These are phyloP conservation scores for Heliconius nattereri DNA, from an alignment of 1,140 invertebrate species.

Conservation along the genomic window DNA sequence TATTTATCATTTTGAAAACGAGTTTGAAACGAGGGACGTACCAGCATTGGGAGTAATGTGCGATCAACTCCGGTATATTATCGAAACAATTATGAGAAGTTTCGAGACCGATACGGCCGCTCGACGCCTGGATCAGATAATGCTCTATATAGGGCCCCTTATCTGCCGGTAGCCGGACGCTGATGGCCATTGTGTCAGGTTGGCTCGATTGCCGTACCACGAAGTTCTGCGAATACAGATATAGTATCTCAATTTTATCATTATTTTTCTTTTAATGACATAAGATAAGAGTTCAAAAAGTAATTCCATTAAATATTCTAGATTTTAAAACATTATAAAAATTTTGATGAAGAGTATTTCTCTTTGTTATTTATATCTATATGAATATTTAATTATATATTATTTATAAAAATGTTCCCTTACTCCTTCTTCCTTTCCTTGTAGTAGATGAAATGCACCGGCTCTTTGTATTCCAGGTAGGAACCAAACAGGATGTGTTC, in stretches of 20 bases:
- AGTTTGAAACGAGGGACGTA: conserved; percentile 62
- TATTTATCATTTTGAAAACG: neutral
- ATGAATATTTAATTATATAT: no score
- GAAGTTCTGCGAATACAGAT: conserved; percentile 87
- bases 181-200: conserved; percentile 95
- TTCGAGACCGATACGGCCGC: conserved; percentile 91
- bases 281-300: no score
- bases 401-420: conserved; percentile 57
- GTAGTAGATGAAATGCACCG: conserved; percentile 94
- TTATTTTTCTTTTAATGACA: neutral
- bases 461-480: conserved; percentile 95
- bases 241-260: conserved; percentile 53
- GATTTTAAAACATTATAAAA: neutral
- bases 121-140: conserved; percentile 94
- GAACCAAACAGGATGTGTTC: conserved; percentile 97
- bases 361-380: no score
- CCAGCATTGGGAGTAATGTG: conserved; percentile 96
- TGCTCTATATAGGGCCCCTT: conserved; percentile 96
- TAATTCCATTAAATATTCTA: no score
- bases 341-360: no score
- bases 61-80: conserved; percentile 94
- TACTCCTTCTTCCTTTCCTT: conserved; percentile 96
- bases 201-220: conserved; percentile 97
- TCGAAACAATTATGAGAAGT: conserved; percentile 96
- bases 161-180: conserved; percentile 91